A percentile compares a stretch with the other conserved stretches of the same genome.
These are phyloP conservation scores for Chunga burmeisteri DNA, from an alignment of 2,113 vertebrate genomes.

Conservation along the genomic window DNA sequence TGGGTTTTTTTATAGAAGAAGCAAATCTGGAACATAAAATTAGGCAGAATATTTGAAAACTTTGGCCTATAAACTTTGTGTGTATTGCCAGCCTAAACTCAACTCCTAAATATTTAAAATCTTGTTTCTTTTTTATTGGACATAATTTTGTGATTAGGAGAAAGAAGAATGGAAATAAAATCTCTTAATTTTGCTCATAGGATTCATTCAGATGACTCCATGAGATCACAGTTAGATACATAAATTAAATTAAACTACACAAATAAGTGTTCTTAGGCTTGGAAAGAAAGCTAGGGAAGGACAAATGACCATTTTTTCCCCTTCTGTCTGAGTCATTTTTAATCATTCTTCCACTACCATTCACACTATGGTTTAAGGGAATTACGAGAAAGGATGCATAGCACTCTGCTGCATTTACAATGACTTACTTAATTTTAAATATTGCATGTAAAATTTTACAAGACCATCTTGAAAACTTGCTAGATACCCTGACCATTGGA, in stretches of 20 bases:
- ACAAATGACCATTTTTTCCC: not conserved
- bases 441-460: not conserved
- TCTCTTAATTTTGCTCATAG: not conserved
- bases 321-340: not conserved
- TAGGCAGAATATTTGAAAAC: slow-evolving; percentile 12
- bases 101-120: slow-evolving; percentile 56
- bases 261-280: not conserved
- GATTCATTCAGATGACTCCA: not conserved
- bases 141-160: slow-evolving; percentile 17
- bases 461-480: not conserved
- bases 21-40: slow-evolving; percentile 29
- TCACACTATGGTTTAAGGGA: not conserved
- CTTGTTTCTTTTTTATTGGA: slow-evolving; percentile 43
- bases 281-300: not conserved
- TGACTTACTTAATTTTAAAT: not conserved
- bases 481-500: not conserved
- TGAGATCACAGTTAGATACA: not conserved
- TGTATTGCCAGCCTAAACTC: not conserved
- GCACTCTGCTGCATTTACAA: not conserved
- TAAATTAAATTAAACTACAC: slow-evolving; percentile 19
- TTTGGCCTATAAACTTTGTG: not conserved
- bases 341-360: not conserved
- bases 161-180: slow-evolving; percentile 21
- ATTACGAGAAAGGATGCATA: not conserved
- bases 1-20: not conserved